Base-by-base conservation (phyloP, 2,888 invertebrate species). In the Aquatica leii region DNA sequence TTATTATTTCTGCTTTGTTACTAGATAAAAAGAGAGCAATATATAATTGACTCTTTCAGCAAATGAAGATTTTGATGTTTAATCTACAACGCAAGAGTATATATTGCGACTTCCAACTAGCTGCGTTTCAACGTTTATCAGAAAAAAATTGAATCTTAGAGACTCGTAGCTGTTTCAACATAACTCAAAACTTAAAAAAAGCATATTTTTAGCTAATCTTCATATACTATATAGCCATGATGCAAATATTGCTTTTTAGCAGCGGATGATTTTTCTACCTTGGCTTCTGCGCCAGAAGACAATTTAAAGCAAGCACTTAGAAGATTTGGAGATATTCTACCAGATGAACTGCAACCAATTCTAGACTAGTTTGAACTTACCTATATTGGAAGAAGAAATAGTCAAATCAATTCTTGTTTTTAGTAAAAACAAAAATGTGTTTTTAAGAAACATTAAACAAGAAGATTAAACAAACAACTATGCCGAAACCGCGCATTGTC, bases 31-130 rank as follows among this genome's bases (percentile, higher is more conserved):
- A 12, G 37, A 37, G 11, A 37, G 37, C 37, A 5, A 37, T 3
- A 37, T 37, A 37, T n/a, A 12, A 37, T 37, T n/a, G 37, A 37
- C 3, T 37, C 37, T 37, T 37, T 37, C 37, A 37, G 37, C 37
- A 37, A 37, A 12, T 37, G 37, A 37, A 12, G 37, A 37, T 37
- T 37, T 31, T 31, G 31, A 31, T 31, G 31, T 9, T 9, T 31
- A 31, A 31, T 31, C 31, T 31, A 31, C 31, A 31, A 9, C 31
- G 5, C 4, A 31, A 6, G 31, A 31, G 31, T 31, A 31, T 31
- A 31, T 31, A 31, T 31, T 31, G 31, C 31, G 31, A 31, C 31
- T 31, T 31, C 31, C 5, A 31, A 9, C 31, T 31, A 31, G 31
- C 31, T 31, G n/a, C n/a, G n/a, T n/a, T n/a, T n/a, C n/a, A n/a